Percentiles rank a stretch among this genome's conserved stretches.
phyloP scores from a whole-genome alignment of 2,113 vertebrate genomes.

The Otus sunia region DNA sequence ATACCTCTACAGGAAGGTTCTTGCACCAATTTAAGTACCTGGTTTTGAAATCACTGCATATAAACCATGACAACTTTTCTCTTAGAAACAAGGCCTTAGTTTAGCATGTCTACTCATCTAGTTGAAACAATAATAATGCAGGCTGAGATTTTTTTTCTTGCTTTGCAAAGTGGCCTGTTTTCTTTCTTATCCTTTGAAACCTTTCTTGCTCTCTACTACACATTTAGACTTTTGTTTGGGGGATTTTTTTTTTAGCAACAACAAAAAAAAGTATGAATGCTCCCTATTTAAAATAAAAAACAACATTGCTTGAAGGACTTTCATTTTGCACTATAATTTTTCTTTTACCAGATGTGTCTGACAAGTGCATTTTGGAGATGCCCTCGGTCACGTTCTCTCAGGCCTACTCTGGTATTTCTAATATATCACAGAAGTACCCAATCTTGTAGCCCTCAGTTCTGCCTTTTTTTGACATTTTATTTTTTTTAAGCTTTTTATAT shows the following conservation, averaged over 20 bases:
- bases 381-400: constrained; percentile 82
- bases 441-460: constrained; percentile 84
- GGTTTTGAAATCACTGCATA: neutral
- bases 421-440: constrained; percentile 86
- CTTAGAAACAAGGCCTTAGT: constrained; percentile 52
- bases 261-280: constrained; percentile 41
- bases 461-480: constrained; percentile 85
- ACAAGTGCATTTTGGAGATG: constrained; percentile 80
- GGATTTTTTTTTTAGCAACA: neutral
- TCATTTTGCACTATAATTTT: constrained; percentile 83
- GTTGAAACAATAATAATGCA: constrained; percentile 62
- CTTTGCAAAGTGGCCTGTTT: constrained; percentile 49
- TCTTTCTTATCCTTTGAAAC: constrained; percentile 24
- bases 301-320: constrained; percentile 78
- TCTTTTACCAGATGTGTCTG: constrained; percentile 81
- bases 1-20: constrained; percentile 15
- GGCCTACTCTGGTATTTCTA: constrained; percentile 87
- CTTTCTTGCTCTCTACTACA: constrained; percentile 37
- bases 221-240: neutral
- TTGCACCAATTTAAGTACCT: neutral
- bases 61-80: constrained; percentile 29
- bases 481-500: constrained; percentile 89
- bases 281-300: constrained; percentile 23
- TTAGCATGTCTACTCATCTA: constrained; percentile 54
- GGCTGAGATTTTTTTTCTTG: constrained; percentile 52